Base-by-base conservation (phyloP, 2,113 vertebrate species). In the Ranitomeya imitator region DNA sequence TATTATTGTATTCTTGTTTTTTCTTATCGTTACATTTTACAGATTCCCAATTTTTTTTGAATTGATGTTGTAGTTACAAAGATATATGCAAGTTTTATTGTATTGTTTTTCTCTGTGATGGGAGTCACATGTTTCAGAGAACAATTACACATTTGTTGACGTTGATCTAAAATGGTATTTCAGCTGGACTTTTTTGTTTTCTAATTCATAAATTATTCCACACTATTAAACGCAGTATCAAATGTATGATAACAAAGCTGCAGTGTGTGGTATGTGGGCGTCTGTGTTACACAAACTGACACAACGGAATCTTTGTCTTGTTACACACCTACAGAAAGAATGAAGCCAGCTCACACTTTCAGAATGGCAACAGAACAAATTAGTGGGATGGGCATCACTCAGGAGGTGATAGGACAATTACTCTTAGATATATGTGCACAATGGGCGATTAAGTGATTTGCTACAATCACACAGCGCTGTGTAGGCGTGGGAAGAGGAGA, bases 331-430 rank as follows among this genome's bases (percentile, higher is more conserved):
- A 88, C 87, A 59, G 52, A 89, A 57, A 45, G 80, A 85, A 85
- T 84, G 87, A 89, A 79, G 73, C 73, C 45, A 23, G 23, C 81
- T 83, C 71, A 65, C 37, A 83, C 54, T 73, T 63, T 51, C 12
- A 79, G 87, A 84, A 79, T 37, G 73, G n/a, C 82, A 89, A 85
- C 45, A 76, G 23, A 67, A 84, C 67, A 84, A 89, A 84, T 67
- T 69, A 85, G 87, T 85, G 74, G 81, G 81, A 67, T 85, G 87
- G 81, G 74, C 82, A 78, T 65, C 45, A 69, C 79, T 74, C 86
- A 74, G 54, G 54, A 83, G 86, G 67, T 51, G 67, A 88, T 88
- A 85, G 82, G 59, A 79, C 73, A 89, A 89, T 89, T 89, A 67
- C 13, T 2, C 67, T 65, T 59, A 79, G 81, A 84, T 78, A 85